Evolutionary conservation across 37 sponge, comb jelly and placozoan genomes (phyloP), one percentile per base, ranked within the genome.

Genomic region (Eunapius fragilis): DNA sequence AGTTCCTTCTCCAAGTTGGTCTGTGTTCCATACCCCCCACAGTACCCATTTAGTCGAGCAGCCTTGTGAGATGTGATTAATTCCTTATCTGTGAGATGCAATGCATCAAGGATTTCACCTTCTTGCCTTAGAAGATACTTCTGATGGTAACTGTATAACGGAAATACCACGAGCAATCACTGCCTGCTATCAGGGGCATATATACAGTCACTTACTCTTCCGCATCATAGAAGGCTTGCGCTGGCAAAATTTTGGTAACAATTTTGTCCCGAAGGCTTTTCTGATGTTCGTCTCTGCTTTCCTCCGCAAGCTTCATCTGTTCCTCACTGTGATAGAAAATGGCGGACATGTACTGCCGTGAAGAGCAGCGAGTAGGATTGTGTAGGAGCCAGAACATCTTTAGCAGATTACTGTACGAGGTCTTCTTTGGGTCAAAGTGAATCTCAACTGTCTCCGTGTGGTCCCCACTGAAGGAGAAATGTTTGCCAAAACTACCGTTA

Each of bases 271-370:
- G 41, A 27, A 86, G 50, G 37, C 73, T 75, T 82, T 96, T 91
- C 90, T 98, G 98, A 47, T 87, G 90, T 67, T 91, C 91, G 12
- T 80, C 93, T 35, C 83, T 88, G 36, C 91, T 84, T 79, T 91
- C 88, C 58, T 94, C 87, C 9, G 98, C 98, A n/a, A 90, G 58
- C 24, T 45, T 49, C 73, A 89, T 89, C 88, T 98, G 98, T 36
- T 93, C 87, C 19, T 84, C 86, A 47, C 75, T 48, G 86, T 98
- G 98, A 70, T 94, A 98, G 87, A 96, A 98, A 30, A 98, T 94
- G 81, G 96, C 98, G 0, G 98, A 98, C 98, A 98, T 98, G 84
- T 98, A 98, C 74, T 98, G 98, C n/a, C 96, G 86, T 30, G 92
- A 90, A 67, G 84, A 86, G 67, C 93, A 90, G 70, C 90, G 84